Conservation (phyloP, 2,797 vertebrate genomes). For the Otus scops region DNA sequence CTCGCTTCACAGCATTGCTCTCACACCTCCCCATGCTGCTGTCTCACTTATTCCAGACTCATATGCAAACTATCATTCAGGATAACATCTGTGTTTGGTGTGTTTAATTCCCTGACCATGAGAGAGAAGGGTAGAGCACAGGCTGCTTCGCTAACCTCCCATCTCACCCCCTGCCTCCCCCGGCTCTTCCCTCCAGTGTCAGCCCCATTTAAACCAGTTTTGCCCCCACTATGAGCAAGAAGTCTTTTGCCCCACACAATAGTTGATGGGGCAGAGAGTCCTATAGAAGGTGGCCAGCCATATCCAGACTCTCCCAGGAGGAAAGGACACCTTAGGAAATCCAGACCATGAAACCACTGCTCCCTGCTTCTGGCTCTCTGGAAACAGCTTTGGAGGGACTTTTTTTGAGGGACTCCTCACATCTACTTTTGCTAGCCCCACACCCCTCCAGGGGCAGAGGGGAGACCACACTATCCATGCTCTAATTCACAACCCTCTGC, state of each 20-base stretch:
- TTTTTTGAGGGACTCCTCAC: neutral
- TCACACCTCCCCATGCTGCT: neutral
- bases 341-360: neutral
- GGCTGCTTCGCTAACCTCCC: neutral
- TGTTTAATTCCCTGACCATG: neutral
- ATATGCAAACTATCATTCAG: neutral
- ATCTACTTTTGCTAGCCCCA: neutral
- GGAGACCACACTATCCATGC: neutral
- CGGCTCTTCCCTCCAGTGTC: neutral
- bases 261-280: neutral
- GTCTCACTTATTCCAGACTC: neutral
- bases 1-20: neutral
- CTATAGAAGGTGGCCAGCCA: neutral
- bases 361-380: neutral
- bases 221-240: neutral
- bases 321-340: neutral
- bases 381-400: neutral
- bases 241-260: rapidly evolving
- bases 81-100: neutral
- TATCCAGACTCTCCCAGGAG: neutral
- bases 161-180: neutral
- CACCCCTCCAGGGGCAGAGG: neutral
- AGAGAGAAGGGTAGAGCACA: neutral
- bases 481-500: neutral
- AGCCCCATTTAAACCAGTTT: neutral